Conservation (phyloP, 2,888 invertebrate species). For the Tachina grossa region DNA sequence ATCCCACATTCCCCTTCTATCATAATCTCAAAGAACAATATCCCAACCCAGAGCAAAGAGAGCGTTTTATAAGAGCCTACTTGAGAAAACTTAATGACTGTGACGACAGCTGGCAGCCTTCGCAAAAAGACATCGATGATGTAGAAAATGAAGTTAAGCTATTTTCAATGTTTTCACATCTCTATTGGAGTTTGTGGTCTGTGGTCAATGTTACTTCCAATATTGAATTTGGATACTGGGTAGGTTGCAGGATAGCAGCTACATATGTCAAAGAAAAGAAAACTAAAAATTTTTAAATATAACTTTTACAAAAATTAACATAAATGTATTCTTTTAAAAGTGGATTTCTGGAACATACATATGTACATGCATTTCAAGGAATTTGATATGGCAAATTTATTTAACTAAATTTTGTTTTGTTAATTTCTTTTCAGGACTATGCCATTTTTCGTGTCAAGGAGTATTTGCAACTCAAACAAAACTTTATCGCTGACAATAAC, state of each 20-base stretch:
- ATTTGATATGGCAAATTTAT: not conserved
- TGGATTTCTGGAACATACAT: not conserved
- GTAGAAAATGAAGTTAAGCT: constrained; percentile 90
- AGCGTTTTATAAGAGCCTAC: constrained; percentile 79
- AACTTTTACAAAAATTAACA: too few relatives aligned
- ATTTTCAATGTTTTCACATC: constrained; percentile 93
- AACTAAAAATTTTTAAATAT: too few relatives aligned
- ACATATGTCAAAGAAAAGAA: not conserved
- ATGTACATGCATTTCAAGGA: not conserved
- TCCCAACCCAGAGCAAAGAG: constrained; percentile 88
- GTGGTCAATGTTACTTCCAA: constrained; percentile 93
- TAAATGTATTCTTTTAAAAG: too few relatives aligned
- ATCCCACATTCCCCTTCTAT: constrained; percentile 90
- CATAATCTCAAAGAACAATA: constrained; percentile 87
- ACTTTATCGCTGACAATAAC: constrained; percentile 68
- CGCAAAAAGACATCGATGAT: constrained; percentile 85
- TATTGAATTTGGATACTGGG: constrained; percentile 98
- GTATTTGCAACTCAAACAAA: constrained; percentile 77
- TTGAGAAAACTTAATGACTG: constrained; percentile 78
- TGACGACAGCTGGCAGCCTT: constrained; percentile 81
- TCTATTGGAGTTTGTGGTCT: constrained; percentile 97
- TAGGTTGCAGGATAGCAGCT: constrained; percentile 82
- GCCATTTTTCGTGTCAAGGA: constrained; percentile 79
- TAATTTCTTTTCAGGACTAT: constrained; percentile 76
- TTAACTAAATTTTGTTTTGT: not conserved